Conservation (phyloP, 1,140 invertebrate genomes). For the Diachasmimorpha longicaudata region DNA sequence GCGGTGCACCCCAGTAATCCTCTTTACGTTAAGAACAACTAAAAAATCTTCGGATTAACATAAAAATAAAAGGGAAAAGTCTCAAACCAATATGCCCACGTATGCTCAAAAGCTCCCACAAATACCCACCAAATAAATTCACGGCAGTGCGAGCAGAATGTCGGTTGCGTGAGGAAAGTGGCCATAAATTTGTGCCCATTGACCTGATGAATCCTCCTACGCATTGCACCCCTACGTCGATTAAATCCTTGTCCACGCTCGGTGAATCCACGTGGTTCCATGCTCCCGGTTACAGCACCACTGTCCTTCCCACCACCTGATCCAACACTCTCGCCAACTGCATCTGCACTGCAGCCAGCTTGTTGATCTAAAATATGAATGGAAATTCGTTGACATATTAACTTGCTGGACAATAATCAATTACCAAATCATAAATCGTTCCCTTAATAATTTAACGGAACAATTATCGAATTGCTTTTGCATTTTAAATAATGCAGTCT, state of each 20-base stretch:
- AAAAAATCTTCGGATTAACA: too few species aligned
- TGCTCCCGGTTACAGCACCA: constrained; percentile 45
- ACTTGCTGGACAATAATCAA: background rate
- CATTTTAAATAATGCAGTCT: too few species aligned
- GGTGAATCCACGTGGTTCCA: constrained; percentile 81
- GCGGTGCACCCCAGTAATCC: too few species aligned
- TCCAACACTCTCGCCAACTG: constrained; percentile 50
- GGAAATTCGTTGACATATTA: background rate
- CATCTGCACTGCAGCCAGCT: constrained; percentile 43
- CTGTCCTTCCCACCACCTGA: constrained; percentile 40
- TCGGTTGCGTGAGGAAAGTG: constrained; percentile 97
- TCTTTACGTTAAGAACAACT: too few species aligned
- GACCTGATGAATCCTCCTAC: constrained; percentile 93
- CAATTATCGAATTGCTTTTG: background rate
- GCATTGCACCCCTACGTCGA: constrained; percentile 91
- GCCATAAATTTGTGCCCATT: constrained; percentile 99
- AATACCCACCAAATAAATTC: constrained; percentile 93
- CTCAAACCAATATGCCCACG: too few species aligned
- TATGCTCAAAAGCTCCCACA: too few species aligned
- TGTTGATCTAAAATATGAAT: constrained; percentile 42
- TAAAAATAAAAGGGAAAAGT: too few species aligned
- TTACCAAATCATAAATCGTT: too few species aligned
- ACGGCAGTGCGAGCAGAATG: constrained; percentile 97
- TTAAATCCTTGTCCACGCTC: constrained; percentile 90
- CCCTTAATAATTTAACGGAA: too few species aligned